Conservation (phyloP, 2,888 invertebrate species). For the Gnatocerus cornutus region DNA sequence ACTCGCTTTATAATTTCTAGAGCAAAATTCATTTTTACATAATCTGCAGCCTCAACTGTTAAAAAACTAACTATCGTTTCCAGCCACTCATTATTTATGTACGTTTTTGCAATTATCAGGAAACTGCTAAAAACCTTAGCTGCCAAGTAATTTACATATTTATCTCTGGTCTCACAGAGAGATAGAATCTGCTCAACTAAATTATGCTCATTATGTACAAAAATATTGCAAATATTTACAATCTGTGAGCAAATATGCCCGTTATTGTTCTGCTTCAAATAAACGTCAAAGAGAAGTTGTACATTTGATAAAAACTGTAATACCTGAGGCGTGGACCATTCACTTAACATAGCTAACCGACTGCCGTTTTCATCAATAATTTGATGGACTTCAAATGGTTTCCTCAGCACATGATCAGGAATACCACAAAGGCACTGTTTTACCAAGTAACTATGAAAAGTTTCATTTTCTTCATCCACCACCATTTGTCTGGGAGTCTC, state of each 20-base stretch:
- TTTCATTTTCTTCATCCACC: constrained; percentile 48
- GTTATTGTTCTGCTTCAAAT: constrained; percentile 87
- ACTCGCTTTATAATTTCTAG: constrained; percentile 89
- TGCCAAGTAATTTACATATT: constrained; percentile 86
- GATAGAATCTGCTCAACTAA: constrained; percentile 89
- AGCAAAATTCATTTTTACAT: constrained; percentile 85
- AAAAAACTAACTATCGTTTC: constrained; percentile 85
- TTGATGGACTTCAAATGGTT: constrained; percentile 80
- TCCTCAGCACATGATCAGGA: constrained; percentile 80
- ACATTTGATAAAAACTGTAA: constrained; percentile 88
- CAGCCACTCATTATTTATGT: constrained; percentile 86
- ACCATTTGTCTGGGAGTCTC: constrained; percentile 29
- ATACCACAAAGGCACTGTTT: constrained; percentile 87
- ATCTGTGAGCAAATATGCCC: constrained; percentile 88
- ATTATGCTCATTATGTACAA: constrained; percentile 87
- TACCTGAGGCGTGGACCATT: constrained; percentile 80
- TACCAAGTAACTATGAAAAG: constrained; percentile 79
- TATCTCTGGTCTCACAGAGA: constrained; percentile 84
- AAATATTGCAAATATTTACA: constrained; percentile 85
- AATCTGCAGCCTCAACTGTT: constrained; percentile 78
- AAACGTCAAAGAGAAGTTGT: constrained; percentile 88
- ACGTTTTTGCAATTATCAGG: constrained; percentile 87
- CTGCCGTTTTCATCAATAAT: constrained; percentile 71
- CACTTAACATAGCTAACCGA: constrained; percentile 73
- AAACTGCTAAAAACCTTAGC: constrained; percentile 87